Evolutionary conservation across 2,113 vertebrate genomes (phyloP).

Genomic region (Clinocottus analis): DNA sequence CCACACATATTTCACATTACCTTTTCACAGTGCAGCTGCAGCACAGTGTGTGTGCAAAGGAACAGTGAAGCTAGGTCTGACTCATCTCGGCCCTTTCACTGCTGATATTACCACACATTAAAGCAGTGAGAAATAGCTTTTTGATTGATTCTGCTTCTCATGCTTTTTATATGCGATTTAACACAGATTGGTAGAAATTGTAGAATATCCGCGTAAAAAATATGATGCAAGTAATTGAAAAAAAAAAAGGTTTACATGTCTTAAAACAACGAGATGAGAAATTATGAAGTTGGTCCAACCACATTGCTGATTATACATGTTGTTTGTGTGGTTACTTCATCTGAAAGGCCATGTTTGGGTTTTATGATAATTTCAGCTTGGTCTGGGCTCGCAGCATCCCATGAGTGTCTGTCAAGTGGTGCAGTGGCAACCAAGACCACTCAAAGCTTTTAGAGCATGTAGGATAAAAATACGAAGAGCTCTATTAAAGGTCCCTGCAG

Average conservation of each 20-base stretch:
- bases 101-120: constrained; percentile 4
- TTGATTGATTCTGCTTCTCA: constrained; percentile 37
- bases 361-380: constrained; percentile 49
- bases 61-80: constrained; percentile 13
- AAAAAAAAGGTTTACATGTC: background rate
- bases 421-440: constrained; percentile 59
- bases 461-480: constrained; percentile 45
- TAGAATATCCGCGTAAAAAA: background rate
- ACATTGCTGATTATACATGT: background rate
- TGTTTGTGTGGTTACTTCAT: constrained; percentile 41
- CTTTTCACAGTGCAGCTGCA: constrained; percentile 16
- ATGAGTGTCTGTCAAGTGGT: constrained; percentile 60
- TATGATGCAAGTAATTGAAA: constrained; percentile 1
- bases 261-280: constrained; percentile 9
- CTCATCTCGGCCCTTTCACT: constrained; percentile 9
- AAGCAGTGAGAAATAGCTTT: constrained; percentile 23
- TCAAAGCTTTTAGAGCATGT: constrained; percentile 65
- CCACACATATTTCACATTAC: constrained; percentile 5
- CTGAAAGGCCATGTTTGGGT: constrained; percentile 32
- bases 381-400: constrained; percentile 9
- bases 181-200: constrained; percentile 14
- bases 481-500: constrained; percentile 31
- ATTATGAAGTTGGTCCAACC: background rate
- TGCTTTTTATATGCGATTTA: constrained; percentile 13
- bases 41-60: background rate